Percentiles rank a stretch among this genome's conserved stretches.
These are phyloP conservation scores for Salmo trutta DNA, from an alignment of 2,797 vertebrate genomes.

Conservation along the genomic window DNA sequence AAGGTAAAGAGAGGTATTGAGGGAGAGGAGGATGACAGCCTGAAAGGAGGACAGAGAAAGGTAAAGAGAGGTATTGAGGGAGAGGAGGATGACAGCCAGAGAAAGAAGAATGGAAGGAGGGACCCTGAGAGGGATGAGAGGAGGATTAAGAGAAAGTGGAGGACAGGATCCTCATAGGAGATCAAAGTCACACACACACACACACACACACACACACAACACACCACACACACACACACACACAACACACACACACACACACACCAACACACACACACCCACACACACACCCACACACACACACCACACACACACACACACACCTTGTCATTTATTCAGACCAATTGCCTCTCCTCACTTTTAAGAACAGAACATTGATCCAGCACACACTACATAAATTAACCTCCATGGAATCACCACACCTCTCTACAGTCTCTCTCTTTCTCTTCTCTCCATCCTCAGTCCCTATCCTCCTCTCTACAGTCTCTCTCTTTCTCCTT, in stretches of 20 bases:
- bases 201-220: not conserved
- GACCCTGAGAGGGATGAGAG: not conserved
- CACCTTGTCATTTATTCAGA: conserved; percentile 74
- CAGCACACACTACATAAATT: conserved; percentile 82
- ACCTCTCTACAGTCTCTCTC: conserved; percentile 5
- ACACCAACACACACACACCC: not conserved
- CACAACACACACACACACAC: not conserved
- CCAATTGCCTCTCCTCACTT: conserved; percentile 75
- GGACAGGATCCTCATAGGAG: not conserved
- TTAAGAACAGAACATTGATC: conserved; percentile 76
- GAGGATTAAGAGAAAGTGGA: not conserved
- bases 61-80: conserved; percentile 14
- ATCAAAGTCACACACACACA: not conserved
- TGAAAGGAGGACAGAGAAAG: not conserved
- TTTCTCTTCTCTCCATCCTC: no score
- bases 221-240: not conserved
- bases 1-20: no score
- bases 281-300: conserved; percentile 8
- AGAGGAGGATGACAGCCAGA: not conserved
- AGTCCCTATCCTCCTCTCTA: no score
- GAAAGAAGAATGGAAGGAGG: not conserved
- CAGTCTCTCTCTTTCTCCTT: no score
- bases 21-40: not conserved
- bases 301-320: not conserved
- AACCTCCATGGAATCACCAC: conserved; percentile 58